Conservation (phyloP, 64 coral and sea anemone species). For the Cladopsammia gracilis region DNA sequence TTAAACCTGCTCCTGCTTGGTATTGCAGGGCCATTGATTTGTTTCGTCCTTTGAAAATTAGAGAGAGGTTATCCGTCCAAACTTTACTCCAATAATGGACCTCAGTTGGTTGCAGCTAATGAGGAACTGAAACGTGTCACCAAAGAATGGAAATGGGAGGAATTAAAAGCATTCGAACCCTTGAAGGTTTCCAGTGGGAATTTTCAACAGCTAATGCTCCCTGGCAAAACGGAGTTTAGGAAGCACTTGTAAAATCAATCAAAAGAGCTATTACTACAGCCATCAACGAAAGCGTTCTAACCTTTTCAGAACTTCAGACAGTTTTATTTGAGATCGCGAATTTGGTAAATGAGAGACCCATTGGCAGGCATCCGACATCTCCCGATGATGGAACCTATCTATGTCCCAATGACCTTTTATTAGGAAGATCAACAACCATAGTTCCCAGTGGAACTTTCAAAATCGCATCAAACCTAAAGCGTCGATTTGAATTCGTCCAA, state of each 20-base stretch:
- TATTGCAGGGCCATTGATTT: constrained; percentile 45
- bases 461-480: not conserved
- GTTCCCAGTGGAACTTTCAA: constrained; percentile 57
- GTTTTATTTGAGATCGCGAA: constrained; percentile 58
- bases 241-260: constrained; percentile 64
- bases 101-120: constrained; percentile 63
- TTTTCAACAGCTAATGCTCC: constrained; percentile 71
- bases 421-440: constrained; percentile 57
- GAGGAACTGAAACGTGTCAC: constrained; percentile 47
- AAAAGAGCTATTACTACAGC: constrained; percentile 49
- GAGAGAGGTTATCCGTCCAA: constrained; percentile 68
- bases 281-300: constrained; percentile 35
- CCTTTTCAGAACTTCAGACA: constrained; percentile 57
- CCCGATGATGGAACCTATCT: constrained; percentile 42
- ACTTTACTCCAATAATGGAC: constrained; percentile 55
- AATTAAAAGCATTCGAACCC: constrained; percentile 37
- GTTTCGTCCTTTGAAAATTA: constrained; percentile 66
- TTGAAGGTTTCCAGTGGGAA: constrained; percentile 48
- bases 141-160: constrained; percentile 27
- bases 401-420: constrained; percentile 59
- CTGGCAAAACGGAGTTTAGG: constrained; percentile 63
- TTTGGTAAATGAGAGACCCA: constrained; percentile 64
- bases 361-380: constrained; percentile 43
- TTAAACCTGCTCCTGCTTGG: constrained; percentile 61
- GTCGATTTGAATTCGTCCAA: constrained; percentile 60